Evolutionary conservation across 2,888 invertebrate species (phyloP).

Genomic region (Steinernema carpocapsae): DNA sequence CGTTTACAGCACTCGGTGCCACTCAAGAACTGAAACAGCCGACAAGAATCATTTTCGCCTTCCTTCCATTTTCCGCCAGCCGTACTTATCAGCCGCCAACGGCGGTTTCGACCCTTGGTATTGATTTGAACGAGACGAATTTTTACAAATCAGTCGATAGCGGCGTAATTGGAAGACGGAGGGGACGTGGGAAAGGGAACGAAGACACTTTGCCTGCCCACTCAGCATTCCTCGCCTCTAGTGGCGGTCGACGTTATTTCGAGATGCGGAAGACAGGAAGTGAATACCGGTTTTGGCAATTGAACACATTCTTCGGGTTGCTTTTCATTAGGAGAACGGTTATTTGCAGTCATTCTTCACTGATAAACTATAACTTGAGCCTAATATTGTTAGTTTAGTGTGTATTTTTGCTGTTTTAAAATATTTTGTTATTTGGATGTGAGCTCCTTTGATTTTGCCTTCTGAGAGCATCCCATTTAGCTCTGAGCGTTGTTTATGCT

Average conservation of each 20-base stretch:
- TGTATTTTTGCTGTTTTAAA: too few species aligned
- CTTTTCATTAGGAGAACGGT: conserved; percentile 10
- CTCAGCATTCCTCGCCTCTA: background rate
- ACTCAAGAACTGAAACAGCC: conserved; percentile 19
- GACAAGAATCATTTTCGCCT: conserved; percentile 13
- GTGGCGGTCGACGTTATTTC: conserved; percentile 25
- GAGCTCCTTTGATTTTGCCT: too few species aligned
- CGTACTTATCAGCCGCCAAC: conserved; percentile 32
- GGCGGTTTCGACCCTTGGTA: background rate
- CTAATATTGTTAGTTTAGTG: too few species aligned
- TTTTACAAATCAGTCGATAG: conserved; percentile 32
- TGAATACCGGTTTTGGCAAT: conserved; percentile 16
- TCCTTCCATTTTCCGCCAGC: too few species aligned
- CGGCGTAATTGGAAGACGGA: conserved; percentile 10
- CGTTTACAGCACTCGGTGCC: conserved; percentile 20
- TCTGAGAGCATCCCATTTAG: too few species aligned
- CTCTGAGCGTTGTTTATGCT: too few species aligned
- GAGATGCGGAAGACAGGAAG: background rate
- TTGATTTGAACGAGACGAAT: conserved; percentile 15
- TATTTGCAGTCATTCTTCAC: too few species aligned
- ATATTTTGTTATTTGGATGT: too few species aligned
- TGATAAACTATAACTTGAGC: too few species aligned
- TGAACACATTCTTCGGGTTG: conserved; percentile 6
- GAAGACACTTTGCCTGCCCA: background rate
- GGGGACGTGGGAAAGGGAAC: background rate